Evolutionary conservation across 2,113 vertebrate genomes (phyloP).

Genomic region (human (Homo sapiens)): DNA sequence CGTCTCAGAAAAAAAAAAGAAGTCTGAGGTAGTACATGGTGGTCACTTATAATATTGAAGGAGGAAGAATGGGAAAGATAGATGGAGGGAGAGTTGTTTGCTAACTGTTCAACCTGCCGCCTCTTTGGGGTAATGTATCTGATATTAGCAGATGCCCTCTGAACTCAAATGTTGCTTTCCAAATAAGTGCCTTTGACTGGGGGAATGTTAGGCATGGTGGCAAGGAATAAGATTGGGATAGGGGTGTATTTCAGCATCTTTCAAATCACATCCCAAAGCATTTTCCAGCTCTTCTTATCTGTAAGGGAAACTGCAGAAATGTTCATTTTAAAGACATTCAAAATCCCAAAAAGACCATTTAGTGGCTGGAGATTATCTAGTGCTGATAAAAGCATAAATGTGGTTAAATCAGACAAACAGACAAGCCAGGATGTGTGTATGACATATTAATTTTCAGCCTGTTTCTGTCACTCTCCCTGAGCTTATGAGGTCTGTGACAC

Average conservation of each 20-base stretch:
- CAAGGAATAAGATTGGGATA: not conserved
- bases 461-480: conserved; percentile 56
- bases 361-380: conserved; percentile 50
- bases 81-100: not conserved
- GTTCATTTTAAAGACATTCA: conserved; percentile 40
- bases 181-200: not conserved
- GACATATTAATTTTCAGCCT: conserved; percentile 75
- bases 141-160: not conserved
- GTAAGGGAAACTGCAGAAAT: not conserved
- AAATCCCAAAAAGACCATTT: conserved; percentile 5
- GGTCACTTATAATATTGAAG: not conserved
- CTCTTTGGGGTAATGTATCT: not conserved
- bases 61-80: not conserved
- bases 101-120: not conserved
- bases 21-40: not conserved
- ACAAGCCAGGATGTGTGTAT: not conserved
- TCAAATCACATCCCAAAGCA: not conserved
- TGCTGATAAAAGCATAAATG: not conserved
- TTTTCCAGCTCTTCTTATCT: not conserved
- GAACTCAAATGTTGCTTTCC: not conserved
- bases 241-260: not conserved
- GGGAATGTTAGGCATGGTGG: not conserved
- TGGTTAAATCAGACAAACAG: not conserved
- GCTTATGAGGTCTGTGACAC: conserved; percentile 55
- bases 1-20: not conserved